Evolutionary conservation across 1,140 invertebrate species (phyloP).

Genomic region (Zaprionus nigranus): DNA sequence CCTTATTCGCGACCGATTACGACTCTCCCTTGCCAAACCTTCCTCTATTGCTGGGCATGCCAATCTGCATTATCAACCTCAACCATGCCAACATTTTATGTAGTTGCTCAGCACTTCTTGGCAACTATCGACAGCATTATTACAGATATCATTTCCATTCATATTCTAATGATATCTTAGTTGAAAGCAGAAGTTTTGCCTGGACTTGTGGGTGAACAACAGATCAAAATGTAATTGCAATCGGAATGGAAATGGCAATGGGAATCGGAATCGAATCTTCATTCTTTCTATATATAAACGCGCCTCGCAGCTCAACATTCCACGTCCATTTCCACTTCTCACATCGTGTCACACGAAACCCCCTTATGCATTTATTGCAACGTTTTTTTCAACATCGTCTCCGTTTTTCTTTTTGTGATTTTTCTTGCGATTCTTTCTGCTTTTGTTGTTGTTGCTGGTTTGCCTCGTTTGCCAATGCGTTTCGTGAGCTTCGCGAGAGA

Average conservation of each 20-base stretch:
- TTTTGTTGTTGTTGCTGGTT: not conserved
- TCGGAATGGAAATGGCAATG: not conserved
- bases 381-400: slow-evolving; percentile 8
- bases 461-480: slow-evolving; percentile 28
- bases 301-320: slow-evolving; percentile 20
- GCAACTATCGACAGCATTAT: too few species aligned
- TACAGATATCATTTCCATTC: too few species aligned
- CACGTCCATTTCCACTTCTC: slow-evolving; percentile 32
- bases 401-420: slow-evolving; percentile 3
- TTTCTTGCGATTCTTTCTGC: not conserved
- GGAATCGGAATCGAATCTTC: slow-evolving; percentile 9
- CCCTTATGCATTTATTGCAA: slow-evolving; percentile 33
- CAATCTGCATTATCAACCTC: too few species aligned
- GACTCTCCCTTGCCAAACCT: too few species aligned
- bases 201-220: not conserved
- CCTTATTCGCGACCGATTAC: too few species aligned
- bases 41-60: too few species aligned
- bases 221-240: not conserved
- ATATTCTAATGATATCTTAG: not conserved
- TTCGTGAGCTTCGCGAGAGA: slow-evolving; percentile 35
- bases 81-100: too few species aligned
- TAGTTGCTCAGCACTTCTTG: too few species aligned
- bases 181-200: not conserved
- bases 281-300: slow-evolving; percentile 35
- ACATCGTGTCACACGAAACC: slow-evolving; percentile 49